Evolutionary conservation across 2,113 vertebrate species (phyloP).

Genomic region (Apteryx owenii): DNA sequence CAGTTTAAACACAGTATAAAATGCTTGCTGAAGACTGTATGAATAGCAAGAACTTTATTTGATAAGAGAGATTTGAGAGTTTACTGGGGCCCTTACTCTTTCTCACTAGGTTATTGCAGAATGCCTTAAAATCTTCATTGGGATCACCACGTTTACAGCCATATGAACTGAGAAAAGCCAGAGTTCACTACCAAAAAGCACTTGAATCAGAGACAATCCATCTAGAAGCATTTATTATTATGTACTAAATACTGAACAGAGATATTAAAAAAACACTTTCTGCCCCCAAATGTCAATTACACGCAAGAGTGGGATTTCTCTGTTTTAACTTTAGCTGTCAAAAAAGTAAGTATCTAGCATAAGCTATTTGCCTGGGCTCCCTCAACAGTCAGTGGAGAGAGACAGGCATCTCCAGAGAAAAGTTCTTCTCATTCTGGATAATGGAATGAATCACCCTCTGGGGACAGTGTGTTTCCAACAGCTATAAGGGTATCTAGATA

Average conservation of each 20-base stretch:
- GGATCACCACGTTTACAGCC: background rate
- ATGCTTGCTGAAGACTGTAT: background rate
- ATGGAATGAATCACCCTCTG: background rate
- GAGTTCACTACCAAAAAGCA: background rate
- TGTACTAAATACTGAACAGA: background rate
- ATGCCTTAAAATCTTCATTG: background rate
- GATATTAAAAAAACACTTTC: background rate
- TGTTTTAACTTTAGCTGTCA: slow-evolving; percentile 1
- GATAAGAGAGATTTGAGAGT: background rate
- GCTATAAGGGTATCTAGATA: background rate
- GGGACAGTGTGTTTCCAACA: background rate
- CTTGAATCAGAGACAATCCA: background rate
- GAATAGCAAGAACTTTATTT: background rate
- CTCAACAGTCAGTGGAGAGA: background rate
- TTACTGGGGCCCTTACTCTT: background rate
- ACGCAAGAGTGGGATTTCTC: background rate
- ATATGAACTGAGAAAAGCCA: background rate
- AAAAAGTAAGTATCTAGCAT: background rate
- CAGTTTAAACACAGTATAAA: background rate
- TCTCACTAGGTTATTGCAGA: background rate
- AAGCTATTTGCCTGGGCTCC: background rate
- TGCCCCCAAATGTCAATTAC: background rate
- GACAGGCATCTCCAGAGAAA: background rate
- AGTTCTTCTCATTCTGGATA: background rate
- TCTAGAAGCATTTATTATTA: background rate